Evolutionary conservation across 2,888 invertebrate species (phyloP).

Genomic region (Caenorhabditis sp.): DNA sequence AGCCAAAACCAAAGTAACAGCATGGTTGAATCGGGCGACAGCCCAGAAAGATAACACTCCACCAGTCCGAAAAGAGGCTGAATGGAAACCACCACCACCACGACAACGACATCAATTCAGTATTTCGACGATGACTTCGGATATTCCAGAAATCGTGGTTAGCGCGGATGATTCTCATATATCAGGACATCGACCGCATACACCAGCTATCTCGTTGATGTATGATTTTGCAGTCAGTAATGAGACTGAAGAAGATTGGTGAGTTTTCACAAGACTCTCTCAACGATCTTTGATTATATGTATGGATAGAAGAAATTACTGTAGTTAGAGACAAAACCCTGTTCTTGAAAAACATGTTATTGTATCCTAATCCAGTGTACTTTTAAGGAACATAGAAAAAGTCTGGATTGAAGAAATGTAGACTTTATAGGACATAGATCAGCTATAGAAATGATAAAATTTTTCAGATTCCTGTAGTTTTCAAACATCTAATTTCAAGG

Average conservation of each 20-base stretch:
- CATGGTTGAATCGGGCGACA: constrained; percentile 57
- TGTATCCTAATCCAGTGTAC: no score
- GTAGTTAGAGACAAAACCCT: not conserved
- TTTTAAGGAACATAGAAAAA: no score
- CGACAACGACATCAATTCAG: constrained; percentile 34
- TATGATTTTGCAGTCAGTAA: constrained; percentile 62
- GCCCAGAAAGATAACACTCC: constrained; percentile 9
- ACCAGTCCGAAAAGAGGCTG: not conserved
- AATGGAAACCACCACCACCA: constrained; percentile 28
- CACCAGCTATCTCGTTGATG: constrained; percentile 63
- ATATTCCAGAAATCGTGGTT: constrained; percentile 68
- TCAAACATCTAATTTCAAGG: no score
- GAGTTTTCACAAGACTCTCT: not conserved
- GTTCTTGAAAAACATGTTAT: no score
- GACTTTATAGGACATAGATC: no score
- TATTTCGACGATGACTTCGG: constrained; percentile 59
- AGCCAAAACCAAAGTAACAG: constrained; percentile 54
- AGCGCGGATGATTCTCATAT: constrained; percentile 43
- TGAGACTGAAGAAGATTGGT: constrained; percentile 30
- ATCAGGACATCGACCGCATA: constrained; percentile 47
- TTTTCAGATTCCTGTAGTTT: no score
- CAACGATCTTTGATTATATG: no score
- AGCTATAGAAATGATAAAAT: no score
- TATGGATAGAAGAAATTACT: no score
- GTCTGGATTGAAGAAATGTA: no score